Base-by-base conservation (phyloP, 2,888 invertebrate genomes). In the Pterostichus madidus region DNA sequence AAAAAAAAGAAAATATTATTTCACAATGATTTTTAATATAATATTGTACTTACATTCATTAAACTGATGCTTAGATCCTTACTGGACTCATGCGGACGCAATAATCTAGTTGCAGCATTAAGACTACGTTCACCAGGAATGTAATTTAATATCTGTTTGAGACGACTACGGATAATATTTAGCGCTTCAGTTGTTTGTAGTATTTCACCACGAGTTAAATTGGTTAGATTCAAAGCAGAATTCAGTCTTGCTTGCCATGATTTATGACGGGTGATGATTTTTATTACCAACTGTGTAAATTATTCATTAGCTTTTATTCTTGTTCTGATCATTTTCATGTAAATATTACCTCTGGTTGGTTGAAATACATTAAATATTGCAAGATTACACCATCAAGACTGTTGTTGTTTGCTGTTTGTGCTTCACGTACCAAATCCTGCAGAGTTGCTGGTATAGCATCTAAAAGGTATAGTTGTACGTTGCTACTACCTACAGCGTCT, bases 361-460 rank as follows among this genome's bases (percentile, higher is more conserved):
- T 88, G 0, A 92, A 88, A 84, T 93, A 93, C 35, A 94, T 87
- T 2, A 93, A 90, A 85, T 92, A 92, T 68, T 92, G 90, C 10
- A 95, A 87, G 0, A 94, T 87, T 84, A 90, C 87, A 4, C 89
- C 89, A 0, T 93, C 87, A 81, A 91, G 90, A 0, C 87, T 83
- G 52, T 92, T 91, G 82, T 89, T 90, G 83, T 4, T 39, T 5
- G 68, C 39, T 44, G 68, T 17, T 17, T 71, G 68, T 44, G 89
- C 89, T 59, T 89, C 88, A 32, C 87, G 87, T 10, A 92, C 87
- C 1, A 92, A 90, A 87, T 92, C 90, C 0, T 91, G 90, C 1
- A 92, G 86, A 0, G 93, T 86, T 0, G 91, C 90, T 87, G 96
- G 96, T 0, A 95, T 92, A 10, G 97, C 97, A 88, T 99, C 98